Conservation (phyloP, 2,797 vertebrate species). For the Macroramphosus scolopax region DNA sequence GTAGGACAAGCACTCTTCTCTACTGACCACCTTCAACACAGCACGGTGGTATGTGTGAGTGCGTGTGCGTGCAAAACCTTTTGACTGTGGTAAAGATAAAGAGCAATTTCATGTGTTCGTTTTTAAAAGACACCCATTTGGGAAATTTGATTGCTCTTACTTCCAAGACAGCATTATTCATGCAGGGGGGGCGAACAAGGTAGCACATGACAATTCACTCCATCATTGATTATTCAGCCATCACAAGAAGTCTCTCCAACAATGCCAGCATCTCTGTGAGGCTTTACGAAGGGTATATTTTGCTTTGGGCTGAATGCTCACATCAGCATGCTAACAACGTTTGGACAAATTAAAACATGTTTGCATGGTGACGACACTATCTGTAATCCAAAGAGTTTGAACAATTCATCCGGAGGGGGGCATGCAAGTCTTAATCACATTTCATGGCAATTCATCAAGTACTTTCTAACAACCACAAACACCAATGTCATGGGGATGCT, state of each 20-base stretch:
- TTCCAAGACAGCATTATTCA: not conserved
- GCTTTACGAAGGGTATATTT: no score
- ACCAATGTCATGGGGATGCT: no score
- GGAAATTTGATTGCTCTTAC: constrained; percentile 9
- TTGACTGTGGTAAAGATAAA: no score
- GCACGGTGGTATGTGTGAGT: constrained; percentile 2
- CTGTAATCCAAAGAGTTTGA: no score
- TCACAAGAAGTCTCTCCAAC: constrained; percentile 2
- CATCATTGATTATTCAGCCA: constrained; percentile 21
- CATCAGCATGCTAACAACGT: no score
- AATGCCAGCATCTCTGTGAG: constrained; percentile 7
- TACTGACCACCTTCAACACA: constrained; percentile 21
- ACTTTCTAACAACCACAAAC: no score
- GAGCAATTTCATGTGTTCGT: constrained; percentile 3
- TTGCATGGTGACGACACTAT: no score
- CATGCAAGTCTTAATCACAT: no score
- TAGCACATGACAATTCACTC: constrained; percentile 14
- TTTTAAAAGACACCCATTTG: constrained; percentile 1
- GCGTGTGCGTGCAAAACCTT: no score
- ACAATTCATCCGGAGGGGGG: no score
- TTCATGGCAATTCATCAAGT: no score
- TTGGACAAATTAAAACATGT: no score
- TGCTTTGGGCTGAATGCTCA: constrained; percentile 10
- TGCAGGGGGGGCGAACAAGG: constrained; percentile 3
- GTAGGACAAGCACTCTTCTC: constrained; percentile 31